Conservation (phyloP, 2,797 vertebrate species). For the Microctenopoma stevenorrisi region DNA sequence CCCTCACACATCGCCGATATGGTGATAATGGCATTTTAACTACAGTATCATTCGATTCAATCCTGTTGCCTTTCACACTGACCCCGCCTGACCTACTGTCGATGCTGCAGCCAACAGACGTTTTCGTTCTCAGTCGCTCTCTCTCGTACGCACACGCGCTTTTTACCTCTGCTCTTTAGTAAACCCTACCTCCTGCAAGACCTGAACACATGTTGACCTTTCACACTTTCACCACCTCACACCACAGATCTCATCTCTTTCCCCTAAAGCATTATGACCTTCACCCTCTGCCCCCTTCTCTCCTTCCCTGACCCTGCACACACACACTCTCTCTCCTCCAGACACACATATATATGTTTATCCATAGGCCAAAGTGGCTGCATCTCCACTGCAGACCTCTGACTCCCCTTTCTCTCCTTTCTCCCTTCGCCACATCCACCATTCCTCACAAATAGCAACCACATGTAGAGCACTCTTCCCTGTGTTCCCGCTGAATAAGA, state of each 20-base stretch:
- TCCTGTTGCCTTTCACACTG: constrained; percentile 50
- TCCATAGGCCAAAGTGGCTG: constrained; percentile 44
- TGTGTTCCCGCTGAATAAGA: constrained; percentile 81
- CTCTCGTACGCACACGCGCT: constrained; percentile 17
- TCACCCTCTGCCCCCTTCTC: constrained; percentile 60
- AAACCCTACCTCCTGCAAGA: constrained; percentile 50
- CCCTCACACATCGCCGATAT: constrained; percentile 45
- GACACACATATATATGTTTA: constrained; percentile 29
- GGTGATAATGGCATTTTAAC: constrained; percentile 43
- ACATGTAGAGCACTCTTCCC: constrained; percentile 87
- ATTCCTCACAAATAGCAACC: constrained; percentile 96
- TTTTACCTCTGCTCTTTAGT: constrained; percentile 19
- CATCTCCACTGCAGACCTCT: constrained; percentile 65
- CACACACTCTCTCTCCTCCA: constrained; percentile 7
- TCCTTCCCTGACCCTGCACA: constrained; percentile 40
- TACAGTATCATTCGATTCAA: constrained; percentile 34
- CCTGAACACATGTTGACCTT: constrained; percentile 68
- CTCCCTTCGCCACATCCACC: constrained; percentile 80
- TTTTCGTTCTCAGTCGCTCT: constrained; percentile 23
- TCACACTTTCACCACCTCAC: constrained; percentile 66
- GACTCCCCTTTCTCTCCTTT: constrained; percentile 75
- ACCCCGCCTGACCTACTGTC: constrained; percentile 46
- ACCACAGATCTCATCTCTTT: constrained; percentile 56
- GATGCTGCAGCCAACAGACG: constrained; percentile 28
- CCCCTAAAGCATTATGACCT: constrained; percentile 76